Evolutionary conservation across 2,797 vertebrate genomes (phyloP), one percentile per base, ranked within the genome.

Genomic region (Glossophaga mutica): DNA sequence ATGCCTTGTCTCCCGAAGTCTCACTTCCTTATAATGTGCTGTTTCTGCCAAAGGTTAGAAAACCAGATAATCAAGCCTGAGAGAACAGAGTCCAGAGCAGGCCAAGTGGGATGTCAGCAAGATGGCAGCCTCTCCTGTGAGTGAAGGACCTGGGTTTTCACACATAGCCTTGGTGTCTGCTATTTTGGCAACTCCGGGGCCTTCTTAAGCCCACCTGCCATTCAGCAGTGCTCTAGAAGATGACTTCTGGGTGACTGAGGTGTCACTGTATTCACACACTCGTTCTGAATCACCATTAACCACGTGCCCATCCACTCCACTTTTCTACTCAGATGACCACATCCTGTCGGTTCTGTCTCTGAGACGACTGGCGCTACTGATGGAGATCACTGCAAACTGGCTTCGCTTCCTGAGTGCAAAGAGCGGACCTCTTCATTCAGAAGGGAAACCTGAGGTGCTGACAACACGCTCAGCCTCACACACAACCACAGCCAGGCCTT

Each of bases 41-140:
- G 19, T 82, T 96, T 79, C 85, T 89, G 55, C 57, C 70, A 90
- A 85, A 93, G 42, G 32, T 70, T 91, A 79, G 52, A 73, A 78
- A 84, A 55, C 59, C 87, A 87, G 83, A 92, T 70, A 95, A 84
- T 70, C 34, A 59, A 70, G 79, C 74, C 73, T 24, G 48, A 48
- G 9, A 37, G 44, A 86, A 37, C 42, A 74, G 39, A 84, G 50
- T 52, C 50, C 70, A 24, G 71, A 21, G 65, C 42, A 93, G 71
- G 83, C 32, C 70, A 12, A 68, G 42, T 2, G 3, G 42, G 46
- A 24, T 29, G 24, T 74, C 19, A 3, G 57, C 0, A 5, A 79
- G 48, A 39, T 19, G 11, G 6, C 71, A 67, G 81, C 52, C 57
- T 65, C 46, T 84, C 57, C 70, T 16, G 24, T 15, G 24, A 83